A percentile compares a stretch with the other conserved stretches of the same genome.
Evolutionary conservation across 2,888 invertebrate genomes (phyloP).

Genomic region (Nemotelus pantherinus): DNA sequence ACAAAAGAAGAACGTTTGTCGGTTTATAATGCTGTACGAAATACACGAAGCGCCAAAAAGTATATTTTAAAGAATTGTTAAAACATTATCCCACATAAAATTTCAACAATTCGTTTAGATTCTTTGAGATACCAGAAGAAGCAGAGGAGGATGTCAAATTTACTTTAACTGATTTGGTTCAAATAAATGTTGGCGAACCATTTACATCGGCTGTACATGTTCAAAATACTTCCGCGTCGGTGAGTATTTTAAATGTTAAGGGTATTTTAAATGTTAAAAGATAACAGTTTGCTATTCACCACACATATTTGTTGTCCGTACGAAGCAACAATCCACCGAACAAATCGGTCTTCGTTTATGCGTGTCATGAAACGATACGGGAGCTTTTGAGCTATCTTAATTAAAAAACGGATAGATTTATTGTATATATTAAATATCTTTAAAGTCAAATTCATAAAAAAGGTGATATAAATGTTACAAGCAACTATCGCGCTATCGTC

Average conservation of each 20-base stretch:
- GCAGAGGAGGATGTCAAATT: conserved; percentile 72
- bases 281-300: not conserved
- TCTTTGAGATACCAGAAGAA: conserved; percentile 70
- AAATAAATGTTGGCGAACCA: conserved; percentile 75
- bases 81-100: not conserved
- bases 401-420: too few relatives aligned
- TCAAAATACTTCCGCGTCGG: conserved; percentile 68
- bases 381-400: too few relatives aligned
- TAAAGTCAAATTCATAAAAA: too few relatives aligned
- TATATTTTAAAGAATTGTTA: conserved; percentile 52
- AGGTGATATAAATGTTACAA: too few relatives aligned
- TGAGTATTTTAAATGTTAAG: conserved; percentile 2
- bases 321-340: too few relatives aligned
- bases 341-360: too few relatives aligned
- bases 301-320: too few relatives aligned
- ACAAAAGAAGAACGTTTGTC: conserved; percentile 77
- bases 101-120: conserved; percentile 62
- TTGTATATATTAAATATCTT: too few relatives aligned
- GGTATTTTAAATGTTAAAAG: not conserved
- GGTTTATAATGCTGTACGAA: conserved; percentile 78
- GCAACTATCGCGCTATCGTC: too few relatives aligned
- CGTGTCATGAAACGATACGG: too few relatives aligned
- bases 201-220: conserved; percentile 75
- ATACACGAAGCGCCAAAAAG: conserved; percentile 71
- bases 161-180: conserved; percentile 73